Base-by-base conservation (phyloP, 2,888 invertebrate species). In the Lutraria lutraria region DNA sequence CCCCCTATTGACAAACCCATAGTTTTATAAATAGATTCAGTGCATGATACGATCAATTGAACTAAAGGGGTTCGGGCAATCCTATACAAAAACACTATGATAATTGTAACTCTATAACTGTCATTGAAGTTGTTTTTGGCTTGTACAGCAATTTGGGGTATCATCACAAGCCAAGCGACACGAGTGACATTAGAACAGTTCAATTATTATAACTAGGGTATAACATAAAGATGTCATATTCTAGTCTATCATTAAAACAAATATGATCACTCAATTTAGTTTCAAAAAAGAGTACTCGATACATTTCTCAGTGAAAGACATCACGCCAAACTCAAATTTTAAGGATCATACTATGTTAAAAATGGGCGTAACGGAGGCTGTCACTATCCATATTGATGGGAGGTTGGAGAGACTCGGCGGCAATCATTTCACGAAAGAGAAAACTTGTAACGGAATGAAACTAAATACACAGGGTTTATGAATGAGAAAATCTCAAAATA, bases 221-320 rank as follows among this genome's bases (percentile, higher is more conserved):
- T 76, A 76, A 89, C 88, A 91, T 91, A 91, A 89, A 91, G 88
- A 91, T 91, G 91, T 91, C 91, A 91, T 29, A 63, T 34, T 76
- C 60, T 21, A 85, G 80, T 52, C 83, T 88, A 89, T 91, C 86
- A 91, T 89, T 91, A 89, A 81, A 83, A 79, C 53, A 79, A 76
- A 88, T 56, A 21, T 76, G 87, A 88, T 88, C 87, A 88, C 80
- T 83, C 79, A 83, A 83, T 83, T 88, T 79, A 76, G 87, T 63
- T 25, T 80, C 60, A 29, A 63, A 34, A n/a, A 43, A 52, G 79
- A 83, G 83, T 83, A 88, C 63, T 19, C 16, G 84, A 88, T 83
- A 88, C 84, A 19, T n/a, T 80, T 76, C 54, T 80, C 29, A n/a
- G 80, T 80, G 85, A 80, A 79, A 60, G 80, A 79, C 56, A 80